Conservation (phyloP, 2,797 vertebrate species). For the Ciconia nigra region DNA sequence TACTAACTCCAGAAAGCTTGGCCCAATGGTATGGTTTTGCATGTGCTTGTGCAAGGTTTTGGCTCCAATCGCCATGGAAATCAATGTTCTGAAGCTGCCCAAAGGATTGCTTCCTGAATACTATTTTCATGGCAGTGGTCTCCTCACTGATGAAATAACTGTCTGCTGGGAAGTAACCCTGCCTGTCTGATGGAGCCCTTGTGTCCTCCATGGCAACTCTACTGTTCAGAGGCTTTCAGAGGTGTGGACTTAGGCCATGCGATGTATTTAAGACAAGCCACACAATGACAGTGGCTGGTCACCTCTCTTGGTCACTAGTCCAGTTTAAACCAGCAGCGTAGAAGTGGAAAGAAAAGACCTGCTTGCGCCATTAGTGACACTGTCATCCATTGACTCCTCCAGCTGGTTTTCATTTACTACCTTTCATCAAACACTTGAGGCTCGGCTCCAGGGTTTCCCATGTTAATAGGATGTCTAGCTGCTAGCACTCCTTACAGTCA, state of each 20-base stretch:
- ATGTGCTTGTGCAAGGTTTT: neutral
- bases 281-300: neutral
- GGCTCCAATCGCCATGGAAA: neutral
- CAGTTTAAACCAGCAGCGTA: neutral
- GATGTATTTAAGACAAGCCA: neutral
- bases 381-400: neutral
- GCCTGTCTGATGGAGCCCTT: neutral
- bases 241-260: neutral
- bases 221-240: neutral
- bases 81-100: neutral
- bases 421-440: neutral
- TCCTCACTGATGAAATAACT: neutral
- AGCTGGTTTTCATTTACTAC: neutral
- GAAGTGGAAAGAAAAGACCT: neutral
- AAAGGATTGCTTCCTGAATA: neutral
- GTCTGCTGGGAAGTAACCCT: neutral
- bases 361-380: neutral
- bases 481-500: neutral
- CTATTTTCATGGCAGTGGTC: neutral
- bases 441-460: neutral
- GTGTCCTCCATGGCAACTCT: neutral
- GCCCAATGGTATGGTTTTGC: neutral
- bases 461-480: neutral
- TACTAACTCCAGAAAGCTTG: neutral
- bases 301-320: neutral